Evolutionary conservation across 2,113 vertebrate species (phyloP).

Genomic region (cattle (Bos taurus)): DNA sequence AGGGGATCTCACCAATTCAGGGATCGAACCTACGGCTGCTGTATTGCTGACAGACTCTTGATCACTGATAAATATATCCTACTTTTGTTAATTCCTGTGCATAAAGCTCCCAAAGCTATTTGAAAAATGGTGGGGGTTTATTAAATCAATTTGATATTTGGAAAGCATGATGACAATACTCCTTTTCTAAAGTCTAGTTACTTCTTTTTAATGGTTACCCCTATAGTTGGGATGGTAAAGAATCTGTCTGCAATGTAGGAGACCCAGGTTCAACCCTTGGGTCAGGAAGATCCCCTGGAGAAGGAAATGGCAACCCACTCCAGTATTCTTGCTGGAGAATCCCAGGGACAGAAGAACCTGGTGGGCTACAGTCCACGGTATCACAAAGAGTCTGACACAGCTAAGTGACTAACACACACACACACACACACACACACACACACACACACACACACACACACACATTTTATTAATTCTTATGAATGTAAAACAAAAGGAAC

Average conservation of each 20-base stretch:
- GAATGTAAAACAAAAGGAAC: not conserved
- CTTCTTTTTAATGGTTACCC: not conserved
- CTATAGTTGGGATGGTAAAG: not conserved
- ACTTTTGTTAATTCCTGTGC: not conserved
- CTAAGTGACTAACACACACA: not conserved
- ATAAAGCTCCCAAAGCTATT: not conserved
- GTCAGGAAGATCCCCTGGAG: not conserved
- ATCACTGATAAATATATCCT: not conserved
- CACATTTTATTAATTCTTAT: not conserved
- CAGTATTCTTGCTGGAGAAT: not conserved
- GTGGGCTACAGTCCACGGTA: not conserved
- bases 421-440: not conserved
- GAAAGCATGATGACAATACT: not conserved
- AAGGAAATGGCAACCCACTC: not conserved
- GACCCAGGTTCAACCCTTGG: not conserved
- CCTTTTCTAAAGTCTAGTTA: not conserved
- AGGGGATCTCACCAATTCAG: not conserved
- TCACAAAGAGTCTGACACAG: not conserved
- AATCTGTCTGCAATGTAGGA: not conserved
- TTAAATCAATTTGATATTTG: not conserved
- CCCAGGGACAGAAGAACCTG: not conserved
- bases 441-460: not conserved
- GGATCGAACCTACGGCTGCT: rapidly evolving
- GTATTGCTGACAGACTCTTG: not conserved
- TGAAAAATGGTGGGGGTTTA: not conserved